Base-by-base conservation (phyloP, 2,113 vertebrate genomes). In the Chelonoidis abingdonii region DNA sequence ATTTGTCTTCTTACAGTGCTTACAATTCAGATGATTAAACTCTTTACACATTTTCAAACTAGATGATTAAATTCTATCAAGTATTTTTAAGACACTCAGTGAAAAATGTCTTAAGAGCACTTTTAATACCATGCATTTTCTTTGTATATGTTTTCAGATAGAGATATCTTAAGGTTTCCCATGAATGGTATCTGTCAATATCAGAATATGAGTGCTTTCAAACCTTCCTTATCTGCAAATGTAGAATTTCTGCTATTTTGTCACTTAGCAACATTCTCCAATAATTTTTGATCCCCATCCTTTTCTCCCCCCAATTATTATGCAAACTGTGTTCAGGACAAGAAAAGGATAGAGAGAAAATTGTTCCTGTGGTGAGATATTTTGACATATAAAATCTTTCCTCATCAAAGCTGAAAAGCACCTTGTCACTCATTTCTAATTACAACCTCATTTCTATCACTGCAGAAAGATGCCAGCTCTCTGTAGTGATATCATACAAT, bases 331-430 rank as follows among this genome's bases (percentile, higher is more conserved):
- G 22, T 94, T 92, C 94, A 96, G 93, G 84, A 96, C 59, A 95
- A 97, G 83, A 97, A 97, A 93, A 75, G 54, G 83, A 97, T 86
- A 95, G 47, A 96, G 96, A 96, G 91, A 98, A 97, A 98, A 98
- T 82, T 94, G 88, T 93, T 98, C 89, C 87, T 97, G 69, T 22
- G 7, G 54, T 92, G 92, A 98, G 97, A 92, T 97, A 98, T 97
- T 98, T 98, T 98, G 97, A 98, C 97, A 98, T 54, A 86, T 94
- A 96, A 97, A 96, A 95, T 97, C 85, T 97, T 97, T 97, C 69
- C 78, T 97, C 59, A 2, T 97, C 95, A 95, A 95, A 97, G 97
- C 97, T 90, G 90, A 98, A 98, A 98, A 97, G 94, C 88, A 97
- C 88, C 94, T 93, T 98, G 97, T 98, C 97, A 97, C 90, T 98